A percentile compares a stretch with the other conserved stretches of the same genome.
Conservation (phyloP, 2,797 vertebrate genomes). For the Sebastes ruberrimus region DNA sequence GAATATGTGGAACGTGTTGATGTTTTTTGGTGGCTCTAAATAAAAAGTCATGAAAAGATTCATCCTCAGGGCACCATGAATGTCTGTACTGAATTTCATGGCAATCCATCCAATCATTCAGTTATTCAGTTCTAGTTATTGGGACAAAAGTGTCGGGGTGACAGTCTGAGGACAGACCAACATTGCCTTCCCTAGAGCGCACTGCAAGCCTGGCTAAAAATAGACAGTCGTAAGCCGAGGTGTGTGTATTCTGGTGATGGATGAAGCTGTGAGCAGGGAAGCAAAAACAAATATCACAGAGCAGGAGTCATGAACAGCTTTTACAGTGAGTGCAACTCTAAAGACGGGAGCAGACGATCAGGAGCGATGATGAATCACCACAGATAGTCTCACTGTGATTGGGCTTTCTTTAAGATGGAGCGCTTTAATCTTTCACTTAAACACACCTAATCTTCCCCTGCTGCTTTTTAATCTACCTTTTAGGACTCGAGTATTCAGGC, state of each 20-base stretch:
- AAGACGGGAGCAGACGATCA: conserved; percentile 45
- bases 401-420: conserved; percentile 62
- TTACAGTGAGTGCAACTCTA: conserved; percentile 25
- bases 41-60: neutral
- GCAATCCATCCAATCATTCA: neutral
- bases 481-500: conserved; percentile 29
- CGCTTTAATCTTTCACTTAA: conserved; percentile 74
- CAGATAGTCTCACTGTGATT: conserved; percentile 50
- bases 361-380: conserved; percentile 68
- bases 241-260: conserved; percentile 52
- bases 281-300: conserved; percentile 58
- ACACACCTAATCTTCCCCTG: conserved; percentile 63
- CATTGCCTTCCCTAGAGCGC: neutral
- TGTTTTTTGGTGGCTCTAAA: neutral
- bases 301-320: conserved; percentile 30
- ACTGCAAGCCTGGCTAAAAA: conserved; percentile 16
- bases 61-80: neutral
- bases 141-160: neutral
- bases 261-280: conserved; percentile 28
- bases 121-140: neutral
- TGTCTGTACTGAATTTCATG: neutral
- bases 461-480: conserved; percentile 71
- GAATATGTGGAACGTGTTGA: neutral
- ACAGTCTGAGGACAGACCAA: neutral
- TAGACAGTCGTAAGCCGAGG: conserved; percentile 11